These are phyloP conservation scores for Pachydiplax longipennis DNA, from an alignment of 2,888 invertebrate genomes.

Conservation along the genomic window DNA sequence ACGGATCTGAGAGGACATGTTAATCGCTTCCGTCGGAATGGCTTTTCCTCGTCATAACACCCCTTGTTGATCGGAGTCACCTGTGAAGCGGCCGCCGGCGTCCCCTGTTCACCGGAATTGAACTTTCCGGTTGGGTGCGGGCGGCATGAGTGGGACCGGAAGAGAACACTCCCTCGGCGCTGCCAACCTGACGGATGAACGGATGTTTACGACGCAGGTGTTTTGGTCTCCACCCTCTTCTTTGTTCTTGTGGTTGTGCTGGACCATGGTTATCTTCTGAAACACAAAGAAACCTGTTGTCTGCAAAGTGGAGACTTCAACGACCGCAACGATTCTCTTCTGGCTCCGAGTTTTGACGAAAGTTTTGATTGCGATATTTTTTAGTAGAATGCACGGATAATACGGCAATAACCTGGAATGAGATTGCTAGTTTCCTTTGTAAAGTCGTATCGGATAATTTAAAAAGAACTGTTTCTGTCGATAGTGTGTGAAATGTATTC, in stretches of 20 bases:
- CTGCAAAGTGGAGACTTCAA: too few species aligned
- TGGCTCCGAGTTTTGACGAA: too few species aligned
- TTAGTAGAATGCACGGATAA: too few species aligned
- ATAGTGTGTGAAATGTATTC: too few species aligned
- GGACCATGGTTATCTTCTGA: too few species aligned
- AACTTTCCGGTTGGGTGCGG: slow-evolving; percentile 37
- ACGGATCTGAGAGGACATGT: background rate
- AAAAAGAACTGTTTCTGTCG: too few species aligned
- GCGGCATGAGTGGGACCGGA: slow-evolving; percentile 17
- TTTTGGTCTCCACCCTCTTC: background rate
- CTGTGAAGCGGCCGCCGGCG: background rate
- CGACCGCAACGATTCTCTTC: too few species aligned
- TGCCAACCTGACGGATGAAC: slow-evolving; percentile 4
- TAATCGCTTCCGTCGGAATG: background rate
- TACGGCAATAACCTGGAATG: too few species aligned
- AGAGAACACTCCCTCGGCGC: slow-evolving; percentile 9
- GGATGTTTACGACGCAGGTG: background rate
- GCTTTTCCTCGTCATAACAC: background rate
- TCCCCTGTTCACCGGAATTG: slow-evolving; percentile 8
- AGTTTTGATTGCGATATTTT: too few species aligned
- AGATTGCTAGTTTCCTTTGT: too few species aligned
- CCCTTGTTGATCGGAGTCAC: background rate
- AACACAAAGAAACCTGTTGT: too few species aligned
- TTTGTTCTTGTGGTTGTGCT: background rate
- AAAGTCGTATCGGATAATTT: too few species aligned